Conservation (phyloP, 2,888 invertebrate species). For the Mythimna pallens region DNA sequence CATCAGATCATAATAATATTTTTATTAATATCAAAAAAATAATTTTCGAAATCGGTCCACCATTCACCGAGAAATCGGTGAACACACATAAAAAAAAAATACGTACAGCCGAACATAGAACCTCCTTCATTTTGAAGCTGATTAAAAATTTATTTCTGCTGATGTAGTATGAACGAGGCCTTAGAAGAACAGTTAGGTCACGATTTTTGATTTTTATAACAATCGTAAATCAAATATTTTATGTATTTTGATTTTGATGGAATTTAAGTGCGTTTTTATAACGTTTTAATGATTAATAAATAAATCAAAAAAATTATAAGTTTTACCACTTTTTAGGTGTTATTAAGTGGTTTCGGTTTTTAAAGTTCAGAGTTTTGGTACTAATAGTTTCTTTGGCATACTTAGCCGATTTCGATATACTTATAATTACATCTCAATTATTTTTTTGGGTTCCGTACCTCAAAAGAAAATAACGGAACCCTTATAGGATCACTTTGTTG, state of each 20-base stretch:
- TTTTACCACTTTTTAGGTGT: background rate
- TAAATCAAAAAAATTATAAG: slow-evolving; percentile 12
- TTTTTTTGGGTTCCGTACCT: background rate
- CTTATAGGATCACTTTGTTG: too few relatives aligned
- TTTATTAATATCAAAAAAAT: too few relatives aligned
- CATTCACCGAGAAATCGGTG: too few relatives aligned
- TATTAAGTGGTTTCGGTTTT: slow-evolving; percentile 23
- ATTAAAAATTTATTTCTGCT: too few relatives aligned
- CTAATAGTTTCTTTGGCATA: slow-evolving; percentile 4
- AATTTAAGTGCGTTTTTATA: slow-evolving; percentile 36
- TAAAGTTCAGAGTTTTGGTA: slow-evolving; percentile 15
- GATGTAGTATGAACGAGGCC: background rate
- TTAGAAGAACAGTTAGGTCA: background rate
- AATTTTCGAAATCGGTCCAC: too few relatives aligned
- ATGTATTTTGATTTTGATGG: slow-evolving; percentile 19
- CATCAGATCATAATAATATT: too few relatives aligned
- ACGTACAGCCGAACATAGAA: too few relatives aligned
- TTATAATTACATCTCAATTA: background rate
- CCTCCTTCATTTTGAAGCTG: too few relatives aligned
- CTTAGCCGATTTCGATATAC: background rate
- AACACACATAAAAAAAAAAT: too few relatives aligned
- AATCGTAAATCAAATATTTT: slow-evolving; percentile 37
- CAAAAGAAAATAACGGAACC: too few relatives aligned
- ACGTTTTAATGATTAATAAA: slow-evolving; percentile 8
- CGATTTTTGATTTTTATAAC: slow-evolving; percentile 12